A percentile compares a stretch with the other conserved stretches of the same genome.
phyloP scores from a whole-genome alignment of 2,888 invertebrate genomes.

The Ophioninae sp. region DNA sequence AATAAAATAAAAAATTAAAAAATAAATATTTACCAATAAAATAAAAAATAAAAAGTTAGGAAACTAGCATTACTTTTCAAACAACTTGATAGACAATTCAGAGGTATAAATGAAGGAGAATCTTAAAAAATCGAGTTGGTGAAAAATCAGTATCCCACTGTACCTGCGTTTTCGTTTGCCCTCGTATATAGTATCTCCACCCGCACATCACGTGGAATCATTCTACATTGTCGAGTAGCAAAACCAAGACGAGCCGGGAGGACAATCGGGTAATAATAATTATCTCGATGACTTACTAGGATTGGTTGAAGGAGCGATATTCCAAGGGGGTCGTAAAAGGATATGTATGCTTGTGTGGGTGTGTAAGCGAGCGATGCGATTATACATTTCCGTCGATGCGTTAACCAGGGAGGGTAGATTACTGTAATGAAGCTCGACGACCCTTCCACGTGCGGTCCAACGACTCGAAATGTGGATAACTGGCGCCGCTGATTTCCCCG shows the following conservation, averaged over 20 bases:
- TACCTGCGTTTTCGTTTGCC: background rate
- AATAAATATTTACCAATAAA: no score
- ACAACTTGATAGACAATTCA: no score
- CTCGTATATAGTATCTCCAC: background rate
- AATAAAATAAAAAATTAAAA: no score
- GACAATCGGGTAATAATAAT: conserved; percentile 71
- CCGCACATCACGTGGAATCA: background rate
- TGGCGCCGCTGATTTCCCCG: conserved; percentile 63
- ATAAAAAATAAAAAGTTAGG: no score
- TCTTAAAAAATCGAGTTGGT: no score
- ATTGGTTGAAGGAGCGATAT: conserved; percentile 69
- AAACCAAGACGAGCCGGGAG: conserved; percentile 51
- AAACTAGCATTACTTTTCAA: no score
- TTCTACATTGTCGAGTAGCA: conserved; percentile 25
- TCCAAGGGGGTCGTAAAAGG: conserved; percentile 29
- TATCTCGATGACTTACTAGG: conserved; percentile 68
- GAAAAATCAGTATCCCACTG: no score
- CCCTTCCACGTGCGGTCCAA: conserved; percentile 74
- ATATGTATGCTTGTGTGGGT: conserved; percentile 19
- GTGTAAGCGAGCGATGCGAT: conserved; percentile 69
- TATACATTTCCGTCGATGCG: conserved; percentile 77
- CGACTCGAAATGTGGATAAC: conserved; percentile 78
- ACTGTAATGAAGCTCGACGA: conserved; percentile 76
- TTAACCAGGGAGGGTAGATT: conserved; percentile 77
- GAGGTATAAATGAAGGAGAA: no score